A percentile compares a stretch with the other conserved stretches of the same genome.
phyloP scores from a whole-genome alignment of 2,797 vertebrate species.

The Sarcophilus harrisii region DNA sequence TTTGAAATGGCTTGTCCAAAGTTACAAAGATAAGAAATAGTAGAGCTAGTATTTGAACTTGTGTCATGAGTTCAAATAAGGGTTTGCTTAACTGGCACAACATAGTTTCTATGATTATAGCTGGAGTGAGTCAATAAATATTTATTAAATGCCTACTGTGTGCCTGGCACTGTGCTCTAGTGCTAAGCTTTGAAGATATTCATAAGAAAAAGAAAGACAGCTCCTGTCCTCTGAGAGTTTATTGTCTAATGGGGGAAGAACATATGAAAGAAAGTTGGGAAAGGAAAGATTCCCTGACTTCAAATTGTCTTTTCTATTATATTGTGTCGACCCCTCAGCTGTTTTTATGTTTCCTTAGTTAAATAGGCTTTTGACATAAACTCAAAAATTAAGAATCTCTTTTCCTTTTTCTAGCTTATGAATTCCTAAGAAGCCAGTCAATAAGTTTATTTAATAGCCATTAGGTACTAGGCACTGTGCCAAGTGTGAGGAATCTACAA shows the following conservation, averaged over 20 bases:
- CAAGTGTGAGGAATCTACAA: not conserved
- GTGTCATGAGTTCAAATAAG: not conserved
- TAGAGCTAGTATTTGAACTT: not conserved
- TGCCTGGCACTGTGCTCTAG: not conserved
- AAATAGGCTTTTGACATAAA: not conserved
- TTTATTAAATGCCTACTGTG: not conserved
- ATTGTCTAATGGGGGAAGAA: rapidly evolving
- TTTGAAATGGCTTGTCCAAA: not conserved
- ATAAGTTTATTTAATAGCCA: not conserved
- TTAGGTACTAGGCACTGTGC: not conserved
- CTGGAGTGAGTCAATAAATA: not conserved
- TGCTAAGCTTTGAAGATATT: not conserved
- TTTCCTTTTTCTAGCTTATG: not conserved
- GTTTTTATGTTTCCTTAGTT: too few relatives aligned
- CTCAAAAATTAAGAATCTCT: not conserved
- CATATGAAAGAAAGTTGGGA: not conserved
- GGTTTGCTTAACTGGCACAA: not conserved
- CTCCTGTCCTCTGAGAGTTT: not conserved
- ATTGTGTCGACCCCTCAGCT: not conserved
- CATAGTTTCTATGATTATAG: not conserved
- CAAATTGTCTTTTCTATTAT: not conserved
- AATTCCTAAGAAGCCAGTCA: not conserved
- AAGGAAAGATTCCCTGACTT: not conserved
- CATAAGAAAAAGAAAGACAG: not conserved
- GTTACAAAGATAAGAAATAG: not conserved